Base-by-base conservation (phyloP, 1,140 invertebrate genomes). In the Temnothorax nylanderi region DNA sequence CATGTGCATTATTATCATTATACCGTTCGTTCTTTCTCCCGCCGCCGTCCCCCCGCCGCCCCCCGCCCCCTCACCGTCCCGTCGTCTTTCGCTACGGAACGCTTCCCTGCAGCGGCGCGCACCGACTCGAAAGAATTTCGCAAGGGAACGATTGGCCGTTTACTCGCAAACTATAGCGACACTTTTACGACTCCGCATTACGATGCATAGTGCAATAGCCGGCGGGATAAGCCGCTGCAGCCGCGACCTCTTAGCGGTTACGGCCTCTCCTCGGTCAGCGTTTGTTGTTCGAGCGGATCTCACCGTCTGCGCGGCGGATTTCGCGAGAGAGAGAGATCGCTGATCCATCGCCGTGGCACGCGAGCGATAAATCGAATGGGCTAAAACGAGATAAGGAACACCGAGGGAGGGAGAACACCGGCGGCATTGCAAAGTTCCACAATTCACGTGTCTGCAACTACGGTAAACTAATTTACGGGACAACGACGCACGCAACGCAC, bases 101-200 rank as follows among this genome's bases (percentile, higher is more conserved):
- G 47, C 67, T 72, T 84, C 67, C 54, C 32, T 18, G 32, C 44
- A 51, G 21, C 64, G 32, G 32, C 18, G 77, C 62, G 47, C 37
- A 37, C 18, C 71, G 34, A 5, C 54, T 51, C 44, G 56, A 69
- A 78, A 85, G 47, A 81, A 81, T 86, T 80, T 65, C 88, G 47
- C 88, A 54, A 11, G 82, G 87, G 88, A 81, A 58, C 75, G 76
- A 89, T 89, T 89, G 87, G 76, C 72, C 87, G 87, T 86, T 88
- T 62, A 74, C 75, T 74, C 60, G 47, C 67, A 54, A 34, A 74
- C 65, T 77, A 60, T 47, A 72, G 58, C 60, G 69, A 54, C 69
- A 72, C 78, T 89, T 89, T 89, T 89, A 86, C 84, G 75, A 71
- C 26, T 10, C 16, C 65, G 32, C 51, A 62, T 86, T 74, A 81